Evolutionary conservation across 2,113 vertebrate species (phyloP), one percentile per base, ranked within the genome.

Genomic region (Misgurnus mizolepis): DNA sequence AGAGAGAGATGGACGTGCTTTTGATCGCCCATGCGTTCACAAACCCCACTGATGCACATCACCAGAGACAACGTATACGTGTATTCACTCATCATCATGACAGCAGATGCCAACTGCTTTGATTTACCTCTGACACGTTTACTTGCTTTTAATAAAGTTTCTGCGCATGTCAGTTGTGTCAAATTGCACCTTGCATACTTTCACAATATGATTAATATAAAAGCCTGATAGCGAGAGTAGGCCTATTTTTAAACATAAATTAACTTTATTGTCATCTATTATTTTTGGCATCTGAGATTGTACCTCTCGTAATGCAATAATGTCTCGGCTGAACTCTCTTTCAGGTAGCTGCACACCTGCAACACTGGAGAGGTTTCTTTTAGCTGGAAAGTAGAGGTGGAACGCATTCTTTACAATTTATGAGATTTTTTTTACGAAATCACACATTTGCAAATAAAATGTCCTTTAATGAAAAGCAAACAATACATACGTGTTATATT

Each of bases 21-120:
- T 76, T 65, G 78, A 87, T 83, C 69, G 68, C 56, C 39, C 80
- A 56, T 60, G 66, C 72, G 22, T 73, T 67, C 61, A 70, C 27
- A 80, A 47, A 39, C 75, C 86, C 77, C 79, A 39, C 49, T 80
- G 40, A 83, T 80, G 73, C 43, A 67, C 56, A 80, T 78, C 61
- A 76, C 39, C 6, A 56, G 66, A 75, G 50, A 22, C 47, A 27
- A 76, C 70, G 5, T n/a, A 12, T 67, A 34, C 27, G 50, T 71
- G 55, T 53, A 60, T 79, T 83, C 76, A 80, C 70, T 88, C 84
- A 85, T 73, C 68, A 7, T 73, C 68, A 7, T 84, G 88, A 74
- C 65, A 53, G 18, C 17, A 67, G 79, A 67, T 49, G 49, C 74
- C 65, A 55, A 12, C 69, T 55, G 47, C 39, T 18, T 41, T 70